Base-by-base conservation (phyloP, 2,797 vertebrate species). In the Rousettus madagascariensis region DNA sequence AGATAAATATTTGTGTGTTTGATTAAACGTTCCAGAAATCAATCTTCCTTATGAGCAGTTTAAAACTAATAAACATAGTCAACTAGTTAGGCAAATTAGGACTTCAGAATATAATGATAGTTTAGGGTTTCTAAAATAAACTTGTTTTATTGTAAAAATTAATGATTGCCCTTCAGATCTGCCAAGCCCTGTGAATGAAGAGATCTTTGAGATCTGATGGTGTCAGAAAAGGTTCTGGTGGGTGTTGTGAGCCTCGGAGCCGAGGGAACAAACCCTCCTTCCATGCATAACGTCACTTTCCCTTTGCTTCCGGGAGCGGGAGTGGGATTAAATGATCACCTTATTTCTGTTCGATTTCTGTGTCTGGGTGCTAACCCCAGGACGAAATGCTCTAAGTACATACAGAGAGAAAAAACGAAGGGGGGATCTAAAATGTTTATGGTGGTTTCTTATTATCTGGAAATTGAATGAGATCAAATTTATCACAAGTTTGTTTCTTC, bases 21-120 rank as follows among this genome's bases (percentile, higher is more conserved):
- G 94, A 97, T 91, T 95, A 63, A 78, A 2, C 86, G 97, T 92
- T 65, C 59, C 95, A 97, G 96, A 96, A 97, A 80, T 91, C 79
- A 33, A 41, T 82, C 78, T 95, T 95, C 36, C 86, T 86, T 92
- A 63, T 63, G 2, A 97, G 91, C 71, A 86, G 55, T 80, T 95
- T 95, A 97, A 93, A 95, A 96, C 95, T 75, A 96, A 87, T 66
- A 93, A 79, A 87, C 77, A 71, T 90, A 95, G 68, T 91, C 26
- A 88, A 43, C 30, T 71, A 49, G 33, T 53, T 93, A 69, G 72
- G 90, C 46, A 90, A 61, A 74, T 55, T 87, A 92, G 78, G 93
- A 85, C 71, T 41, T 95, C 51, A 72, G 36, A 72, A 26, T 53
- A 41, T 94, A 55, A 13, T 19, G 6, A 72, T 95, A 78, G 36